Percentiles rank a stretch among this genome's conserved stretches.
Evolutionary conservation across 2,888 invertebrate genomes (phyloP).

Genomic region (Cyclophora punctaria): DNA sequence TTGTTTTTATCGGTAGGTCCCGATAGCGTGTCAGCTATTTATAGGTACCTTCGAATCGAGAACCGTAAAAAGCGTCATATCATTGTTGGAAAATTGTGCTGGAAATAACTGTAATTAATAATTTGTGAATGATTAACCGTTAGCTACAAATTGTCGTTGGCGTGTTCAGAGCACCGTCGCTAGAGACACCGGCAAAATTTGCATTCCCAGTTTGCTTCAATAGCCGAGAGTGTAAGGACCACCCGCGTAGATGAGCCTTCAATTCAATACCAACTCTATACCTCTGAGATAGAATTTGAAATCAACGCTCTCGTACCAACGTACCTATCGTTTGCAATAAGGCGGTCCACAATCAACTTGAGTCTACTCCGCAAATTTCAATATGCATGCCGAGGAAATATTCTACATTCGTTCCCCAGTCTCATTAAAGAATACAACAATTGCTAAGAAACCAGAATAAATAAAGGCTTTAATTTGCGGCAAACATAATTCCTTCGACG

Average conservation of each 20-base stretch:
- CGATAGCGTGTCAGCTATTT: constrained; percentile 30
- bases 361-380: constrained; percentile 49
- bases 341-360: constrained; percentile 52
- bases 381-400: constrained; percentile 44
- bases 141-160: constrained; percentile 37
- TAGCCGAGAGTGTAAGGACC: constrained; percentile 63
- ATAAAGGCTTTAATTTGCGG: constrained; percentile 36
- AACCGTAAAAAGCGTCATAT: constrained; percentile 27
- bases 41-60: constrained; percentile 25
- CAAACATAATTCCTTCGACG: constrained; percentile 27
- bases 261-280: constrained; percentile 63
- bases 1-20: constrained; percentile 41
- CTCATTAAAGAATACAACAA: constrained; percentile 31
- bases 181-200: constrained; percentile 63
- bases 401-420: constrained; percentile 31
- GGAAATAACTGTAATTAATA: constrained; percentile 25
- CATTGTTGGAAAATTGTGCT: constrained; percentile 26
- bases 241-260: constrained; percentile 59
- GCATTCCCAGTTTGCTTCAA: constrained; percentile 65
- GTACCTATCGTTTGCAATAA: constrained; percentile 52
- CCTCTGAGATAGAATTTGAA: constrained; percentile 47
- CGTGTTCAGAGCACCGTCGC: constrained; percentile 46
- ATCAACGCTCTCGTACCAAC: constrained; percentile 33
- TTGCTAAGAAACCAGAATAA: constrained; percentile 35
- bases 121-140: constrained; percentile 34